Evolutionary conservation across 2,888 invertebrate species (phyloP).

Genomic region (Pyrocoelia pectoralis): DNA sequence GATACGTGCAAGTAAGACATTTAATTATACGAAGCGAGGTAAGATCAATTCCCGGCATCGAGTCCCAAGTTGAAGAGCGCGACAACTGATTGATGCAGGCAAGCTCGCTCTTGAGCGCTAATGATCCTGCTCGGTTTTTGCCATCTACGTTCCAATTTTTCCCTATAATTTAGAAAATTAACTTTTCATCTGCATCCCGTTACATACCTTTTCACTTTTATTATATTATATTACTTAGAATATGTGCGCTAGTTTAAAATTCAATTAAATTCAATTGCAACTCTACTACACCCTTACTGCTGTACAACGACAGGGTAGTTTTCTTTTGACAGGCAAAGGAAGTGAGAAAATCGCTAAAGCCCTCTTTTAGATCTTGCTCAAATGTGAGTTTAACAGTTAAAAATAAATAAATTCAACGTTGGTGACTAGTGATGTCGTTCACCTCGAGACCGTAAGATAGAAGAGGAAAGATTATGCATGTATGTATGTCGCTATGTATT

Average conservation of each 20-base stretch:
- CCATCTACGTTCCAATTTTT: constrained; percentile 24
- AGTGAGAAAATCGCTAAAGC: too few species aligned
- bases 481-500: too few species aligned
- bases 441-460: too few species aligned
- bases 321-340: too few species aligned
- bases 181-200: constrained; percentile 13
- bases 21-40: constrained; percentile 36
- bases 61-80: constrained; percentile 32
- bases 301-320: too few species aligned
- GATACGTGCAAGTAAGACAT: constrained; percentile 33
- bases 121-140: constrained; percentile 31
- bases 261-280: background rate
- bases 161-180: constrained; percentile 20
- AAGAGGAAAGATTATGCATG: too few species aligned
- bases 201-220: constrained; percentile 2
- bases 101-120: constrained; percentile 30
- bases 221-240: background rate
- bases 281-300: too few species aligned
- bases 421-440: too few species aligned
- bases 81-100: constrained; percentile 36
- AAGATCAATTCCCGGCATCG: constrained; percentile 32
- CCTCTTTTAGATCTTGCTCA: too few species aligned
- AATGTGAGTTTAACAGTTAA: too few species aligned
- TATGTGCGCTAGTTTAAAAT: background rate
- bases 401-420: too few species aligned